These are phyloP conservation scores for Lamellibrachia satsuma DNA, from an alignment of 2,888 invertebrate species.

Conservation along the genomic window DNA sequence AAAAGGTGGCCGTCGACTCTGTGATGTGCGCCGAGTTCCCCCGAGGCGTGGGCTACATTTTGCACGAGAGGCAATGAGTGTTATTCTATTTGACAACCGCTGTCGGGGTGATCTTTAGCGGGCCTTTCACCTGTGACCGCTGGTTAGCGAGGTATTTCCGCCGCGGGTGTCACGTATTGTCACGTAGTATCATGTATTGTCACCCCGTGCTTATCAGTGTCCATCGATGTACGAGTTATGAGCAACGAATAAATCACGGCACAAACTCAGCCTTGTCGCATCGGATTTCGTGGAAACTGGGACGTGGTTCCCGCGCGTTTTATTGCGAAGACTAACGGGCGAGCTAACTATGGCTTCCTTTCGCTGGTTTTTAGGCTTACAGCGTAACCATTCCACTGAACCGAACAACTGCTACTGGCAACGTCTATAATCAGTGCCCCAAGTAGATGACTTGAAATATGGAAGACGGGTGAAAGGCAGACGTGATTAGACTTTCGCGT, in stretches of 20 bases:
- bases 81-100: conserved; percentile 2
- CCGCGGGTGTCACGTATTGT: not conserved
- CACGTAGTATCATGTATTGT: not conserved
- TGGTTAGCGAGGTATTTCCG: conserved; percentile 3
- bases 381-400: not conserved
- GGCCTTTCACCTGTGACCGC: not conserved
- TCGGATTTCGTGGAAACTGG: not conserved
- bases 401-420: not conserved
- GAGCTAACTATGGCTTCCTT: not conserved
- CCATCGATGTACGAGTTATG: not conserved
- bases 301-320: not conserved
- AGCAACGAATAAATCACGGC: not conserved
- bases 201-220: not conserved
- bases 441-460: not conserved
- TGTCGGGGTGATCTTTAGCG: not conserved
- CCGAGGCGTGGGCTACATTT: not conserved
- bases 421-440: not conserved
- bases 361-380: not conserved
- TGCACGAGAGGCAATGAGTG: not conserved
- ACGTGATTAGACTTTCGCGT: not conserved
- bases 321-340: not conserved
- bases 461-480: not conserved
- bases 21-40: not conserved
- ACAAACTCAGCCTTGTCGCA: not conserved
- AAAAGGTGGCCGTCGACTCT: not conserved